phyloP scores from a whole-genome alignment of 2,113 vertebrate genomes.

The Gymnorhina tibicen region DNA sequence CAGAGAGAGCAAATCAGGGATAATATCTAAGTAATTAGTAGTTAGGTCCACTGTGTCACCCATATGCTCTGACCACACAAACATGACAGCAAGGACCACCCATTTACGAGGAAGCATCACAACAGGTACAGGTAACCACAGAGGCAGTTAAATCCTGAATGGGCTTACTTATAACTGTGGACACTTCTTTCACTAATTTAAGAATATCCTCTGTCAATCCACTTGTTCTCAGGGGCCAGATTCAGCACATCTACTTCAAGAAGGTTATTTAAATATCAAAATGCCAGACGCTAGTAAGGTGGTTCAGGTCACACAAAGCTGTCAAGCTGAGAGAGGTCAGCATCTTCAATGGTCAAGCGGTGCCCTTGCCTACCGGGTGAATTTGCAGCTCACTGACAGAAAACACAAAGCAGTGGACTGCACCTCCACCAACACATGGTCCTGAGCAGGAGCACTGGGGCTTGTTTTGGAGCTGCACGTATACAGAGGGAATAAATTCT shows the following conservation, averaged over 20 bases:
- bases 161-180: neutral
- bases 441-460: neutral
- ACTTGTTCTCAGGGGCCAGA: neutral
- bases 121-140: neutral
- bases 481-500: neutral
- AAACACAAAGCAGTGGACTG: neutral
- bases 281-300: neutral
- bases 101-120: neutral
- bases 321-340: neutral
- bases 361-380: accelerated
- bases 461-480: accelerated
- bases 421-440: neutral
- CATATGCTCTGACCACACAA: neutral
- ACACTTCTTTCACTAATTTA: neutral
- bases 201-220: neutral
- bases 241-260: neutral
- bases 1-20: neutral
- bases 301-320: neutral
- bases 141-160: neutral
- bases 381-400: neutral
- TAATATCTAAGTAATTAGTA: neutral
- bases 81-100: neutral
- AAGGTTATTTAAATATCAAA: neutral
- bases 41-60: neutral
- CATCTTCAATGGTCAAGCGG: neutral